Percentiles rank a stretch among this genome's conserved stretches.
Evolutionary conservation across 2,888 invertebrate genomes (phyloP).

Genomic region (Tachina lurida): DNA sequence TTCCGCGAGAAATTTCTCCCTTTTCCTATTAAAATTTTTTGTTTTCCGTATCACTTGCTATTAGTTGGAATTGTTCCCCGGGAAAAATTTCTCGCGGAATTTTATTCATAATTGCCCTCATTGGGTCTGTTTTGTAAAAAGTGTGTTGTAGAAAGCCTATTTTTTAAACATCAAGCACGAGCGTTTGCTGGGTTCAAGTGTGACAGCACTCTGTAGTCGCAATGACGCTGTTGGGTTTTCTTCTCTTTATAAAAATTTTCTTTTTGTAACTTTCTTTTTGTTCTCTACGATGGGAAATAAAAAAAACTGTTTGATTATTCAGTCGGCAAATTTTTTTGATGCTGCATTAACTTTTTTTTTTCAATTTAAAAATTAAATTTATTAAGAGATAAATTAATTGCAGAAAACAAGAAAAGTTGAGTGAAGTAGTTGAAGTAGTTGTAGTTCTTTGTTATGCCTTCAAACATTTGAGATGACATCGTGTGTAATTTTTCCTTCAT

Average conservation of each 20-base stretch:
- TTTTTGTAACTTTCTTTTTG: background rate
- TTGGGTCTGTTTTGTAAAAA: background rate
- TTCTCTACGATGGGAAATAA: background rate
- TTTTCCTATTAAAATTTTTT: too few species aligned
- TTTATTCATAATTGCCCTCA: too few species aligned
- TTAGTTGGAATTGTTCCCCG: too few species aligned
- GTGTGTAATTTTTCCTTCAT: too few species aligned
- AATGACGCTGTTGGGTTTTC: background rate
- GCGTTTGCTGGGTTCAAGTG: slow-evolving; percentile 19
- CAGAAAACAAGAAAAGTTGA: background rate
- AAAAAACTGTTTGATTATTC: slow-evolving; percentile 4
- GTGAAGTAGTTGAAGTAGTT: background rate
- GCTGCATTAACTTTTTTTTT: slow-evolving; percentile 19
- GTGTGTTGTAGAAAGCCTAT: background rate
- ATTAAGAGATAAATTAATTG: background rate
- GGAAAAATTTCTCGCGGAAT: too few species aligned
- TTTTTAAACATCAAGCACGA: background rate
- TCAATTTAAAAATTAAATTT: slow-evolving; percentile 16
- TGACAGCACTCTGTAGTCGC: background rate
- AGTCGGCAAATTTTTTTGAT: slow-evolving; percentile 31
- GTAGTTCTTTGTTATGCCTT: too few species aligned
- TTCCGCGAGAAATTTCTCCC: too few species aligned
- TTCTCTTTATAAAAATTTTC: background rate
- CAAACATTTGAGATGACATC: too few species aligned
- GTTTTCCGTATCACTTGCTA: too few species aligned